Evolutionary conservation across 1,140 invertebrate genomes (phyloP), one percentile per base, ranked within the genome.

Genomic region (Lordiphosa collinella): DNA sequence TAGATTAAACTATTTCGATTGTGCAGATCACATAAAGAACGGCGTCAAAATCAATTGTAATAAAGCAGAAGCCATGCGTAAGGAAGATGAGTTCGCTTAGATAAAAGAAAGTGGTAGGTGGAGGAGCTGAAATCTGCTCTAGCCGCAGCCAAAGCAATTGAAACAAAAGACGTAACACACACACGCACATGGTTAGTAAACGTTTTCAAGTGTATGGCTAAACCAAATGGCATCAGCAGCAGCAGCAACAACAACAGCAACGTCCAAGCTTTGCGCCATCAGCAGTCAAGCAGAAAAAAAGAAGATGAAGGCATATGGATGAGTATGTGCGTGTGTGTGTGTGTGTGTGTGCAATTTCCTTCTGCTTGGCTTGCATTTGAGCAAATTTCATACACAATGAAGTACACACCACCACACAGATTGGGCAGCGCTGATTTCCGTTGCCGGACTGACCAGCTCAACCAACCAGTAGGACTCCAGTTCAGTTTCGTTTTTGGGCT

Each of bases 301-400:
- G 25, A 34, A 52, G 49, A 46, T 16, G 29, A 43, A 10, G 35
- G 53, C 38, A 50, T 48, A 66, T 48, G 31, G 36, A 36, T 61
- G 29, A 49, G 13, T 9, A 4, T 55, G 14, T 50, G 38, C 56
- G n/a, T 52, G 7, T 22, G 9, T 63, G 34, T 63, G 29, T 58
- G 31, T 79, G 25, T 69, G 57, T 70, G 53, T 68, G 66, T 71
- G 71, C 76, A 82, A 82, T 82, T 82, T 82, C 76, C 78, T 82
- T 82, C 78, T 82, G 76, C 76, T 82, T 82, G 71, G 78, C 76
- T 82, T 82, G 76, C 76, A 82, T 52, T 82, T 82, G 76, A 82
- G 71, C 76, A 82, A 82, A 82, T 82, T 82, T 82, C 78, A 84
- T 82, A 82, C 66, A 82, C 76, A 82, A 84, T 82, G 78, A 80